Evolutionary conservation across 2,888 invertebrate species (phyloP).

Genomic region (Thymelicus acteon): DNA sequence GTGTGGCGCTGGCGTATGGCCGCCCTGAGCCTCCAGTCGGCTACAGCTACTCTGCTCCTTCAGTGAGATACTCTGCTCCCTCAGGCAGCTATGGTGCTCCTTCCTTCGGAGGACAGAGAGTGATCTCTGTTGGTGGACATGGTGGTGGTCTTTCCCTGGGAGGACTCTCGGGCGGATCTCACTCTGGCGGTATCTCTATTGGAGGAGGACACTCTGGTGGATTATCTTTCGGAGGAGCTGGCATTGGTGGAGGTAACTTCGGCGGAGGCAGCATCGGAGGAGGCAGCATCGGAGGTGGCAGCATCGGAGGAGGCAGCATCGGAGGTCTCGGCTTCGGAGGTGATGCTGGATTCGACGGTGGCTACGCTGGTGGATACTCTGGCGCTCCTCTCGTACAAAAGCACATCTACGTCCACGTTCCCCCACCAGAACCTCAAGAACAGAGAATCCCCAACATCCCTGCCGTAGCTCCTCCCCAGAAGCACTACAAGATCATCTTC

Average conservation of each 20-base stretch:
- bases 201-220: constrained; percentile 53
- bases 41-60: constrained; percentile 77
- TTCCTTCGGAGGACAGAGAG: constrained; percentile 50
- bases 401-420: constrained; percentile 95
- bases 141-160: constrained; percentile 56
- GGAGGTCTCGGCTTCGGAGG: constrained; percentile 58
- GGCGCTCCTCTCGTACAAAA: constrained; percentile 90
- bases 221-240: constrained; percentile 48
- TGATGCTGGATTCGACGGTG: constrained; percentile 70
- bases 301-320: constrained; percentile 55
- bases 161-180: constrained; percentile 58
- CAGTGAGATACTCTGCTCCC: constrained; percentile 57
- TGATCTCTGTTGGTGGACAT: constrained; percentile 55
- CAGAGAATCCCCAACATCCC: constrained; percentile 87
- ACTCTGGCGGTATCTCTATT: constrained; percentile 56
- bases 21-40: constrained; percentile 82
- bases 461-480: constrained; percentile 90
- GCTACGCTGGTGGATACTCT: constrained; percentile 75
- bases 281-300: no score
- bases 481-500: constrained; percentile 96
- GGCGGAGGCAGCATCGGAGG: constrained; percentile 49
- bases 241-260: constrained; percentile 45
- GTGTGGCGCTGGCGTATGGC: constrained; percentile 76
- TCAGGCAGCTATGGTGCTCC: constrained; percentile 63
- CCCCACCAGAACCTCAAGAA: constrained; percentile 93